Evolutionary conservation across 2,113 vertebrate species (phyloP).

Genomic region (Platichthys flesus): DNA sequence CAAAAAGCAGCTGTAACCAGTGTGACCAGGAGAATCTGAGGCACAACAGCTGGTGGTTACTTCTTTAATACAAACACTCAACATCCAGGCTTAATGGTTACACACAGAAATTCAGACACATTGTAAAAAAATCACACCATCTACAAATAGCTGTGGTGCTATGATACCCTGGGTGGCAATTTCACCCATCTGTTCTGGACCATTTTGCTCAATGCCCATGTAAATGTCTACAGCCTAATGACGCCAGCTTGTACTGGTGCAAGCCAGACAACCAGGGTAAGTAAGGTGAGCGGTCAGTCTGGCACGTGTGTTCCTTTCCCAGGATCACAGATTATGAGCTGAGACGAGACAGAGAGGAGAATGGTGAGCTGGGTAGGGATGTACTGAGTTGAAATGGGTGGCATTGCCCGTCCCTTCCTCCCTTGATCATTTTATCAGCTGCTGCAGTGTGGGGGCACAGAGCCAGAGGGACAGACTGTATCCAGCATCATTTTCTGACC

Average conservation of each 20-base stretch:
- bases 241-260: slow-evolving; percentile 3
- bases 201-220: slow-evolving; percentile 8
- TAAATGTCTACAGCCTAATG: slow-evolving; percentile 20
- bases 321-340: slow-evolving; percentile 16
- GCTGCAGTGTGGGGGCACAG: slow-evolving; percentile 59
- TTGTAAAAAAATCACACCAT: slow-evolving; percentile 48
- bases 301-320: not conserved
- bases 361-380: slow-evolving; percentile 8
- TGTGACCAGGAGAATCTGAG: slow-evolving; percentile 19
- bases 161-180: slow-evolving; percentile 22
- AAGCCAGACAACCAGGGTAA: slow-evolving; percentile 8
- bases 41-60: slow-evolving; percentile 55
- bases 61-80: slow-evolving; percentile 38
- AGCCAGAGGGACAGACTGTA: slow-evolving; percentile 52
- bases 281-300: not conserved
- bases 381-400: slow-evolving; percentile 39
- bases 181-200: slow-evolving; percentile 25
- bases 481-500: slow-evolving; percentile 35
- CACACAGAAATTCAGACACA: slow-evolving; percentile 16
- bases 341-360: slow-evolving; percentile 17
- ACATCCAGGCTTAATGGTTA: slow-evolving; percentile 21
- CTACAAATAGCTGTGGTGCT: slow-evolving; percentile 54
- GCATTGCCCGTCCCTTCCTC: slow-evolving; percentile 8
- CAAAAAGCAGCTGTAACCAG: not conserved
- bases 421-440: slow-evolving; percentile 41